A percentile compares a stretch with the other conserved stretches of the same genome.
phyloP scores from a whole-genome alignment of 1,140 invertebrate genomes.

The Aphelinus atriplicis region DNA sequence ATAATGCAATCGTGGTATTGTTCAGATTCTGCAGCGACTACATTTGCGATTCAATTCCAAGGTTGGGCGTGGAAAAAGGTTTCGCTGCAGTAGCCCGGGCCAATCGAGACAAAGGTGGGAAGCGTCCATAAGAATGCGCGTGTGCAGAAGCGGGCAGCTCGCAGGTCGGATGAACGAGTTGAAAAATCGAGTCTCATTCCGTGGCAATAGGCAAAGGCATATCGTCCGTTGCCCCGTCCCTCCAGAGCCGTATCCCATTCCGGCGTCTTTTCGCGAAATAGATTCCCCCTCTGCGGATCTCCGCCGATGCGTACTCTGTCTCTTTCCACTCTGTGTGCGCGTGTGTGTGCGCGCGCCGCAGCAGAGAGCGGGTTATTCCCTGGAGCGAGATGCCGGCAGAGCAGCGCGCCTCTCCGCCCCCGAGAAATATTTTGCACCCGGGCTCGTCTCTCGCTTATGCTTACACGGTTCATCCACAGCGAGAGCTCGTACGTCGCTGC shows the following conservation, averaged over 20 bases:
- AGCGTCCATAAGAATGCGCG: neutral
- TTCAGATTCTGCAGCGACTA: too few relatives aligned
- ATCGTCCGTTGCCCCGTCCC: conserved; percentile 3
- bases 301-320: neutral
- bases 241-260: conserved; percentile 17
- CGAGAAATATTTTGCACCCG: conserved; percentile 56
- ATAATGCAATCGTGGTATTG: too few relatives aligned
- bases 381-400: conserved; percentile 2
- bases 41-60: too few relatives aligned
- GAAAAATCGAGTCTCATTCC: conserved; percentile 36
- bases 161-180: neutral
- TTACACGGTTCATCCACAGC: conserved; percentile 48
- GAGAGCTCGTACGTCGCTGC: conserved; percentile 41
- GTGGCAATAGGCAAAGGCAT: conserved; percentile 6
- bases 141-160: too few relatives aligned
- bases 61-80: too few relatives aligned
- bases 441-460: conserved; percentile 49
- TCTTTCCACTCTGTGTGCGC: neutral
- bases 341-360: neutral
- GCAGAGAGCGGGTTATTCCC: conserved; percentile 19
- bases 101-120: neutral
- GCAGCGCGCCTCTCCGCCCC: conserved; percentile 32
- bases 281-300: conserved; percentile 20
- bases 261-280: conserved; percentile 29
- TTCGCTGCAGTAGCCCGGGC: neutral